Percentiles rank a stretch among this genome's conserved stretches.
Conservation (phyloP, 1,140 invertebrate species). For the Gonioctena quinquepunctata region DNA sequence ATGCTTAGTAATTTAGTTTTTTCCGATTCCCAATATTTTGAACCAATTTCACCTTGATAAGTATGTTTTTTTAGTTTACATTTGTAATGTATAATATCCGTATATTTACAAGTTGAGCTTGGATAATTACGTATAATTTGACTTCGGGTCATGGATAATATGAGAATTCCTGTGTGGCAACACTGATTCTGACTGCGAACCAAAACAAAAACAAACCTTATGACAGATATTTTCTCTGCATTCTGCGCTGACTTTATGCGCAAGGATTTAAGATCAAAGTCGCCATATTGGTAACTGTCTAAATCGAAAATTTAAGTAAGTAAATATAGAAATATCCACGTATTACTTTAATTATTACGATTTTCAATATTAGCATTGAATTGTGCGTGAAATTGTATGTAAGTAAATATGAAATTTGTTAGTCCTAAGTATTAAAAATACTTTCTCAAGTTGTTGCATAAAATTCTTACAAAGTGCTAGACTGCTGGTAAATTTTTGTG, state of each 20-base stretch:
- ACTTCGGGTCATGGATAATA: no score
- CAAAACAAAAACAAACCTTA: no score
- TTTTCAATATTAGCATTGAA: constrained; percentile 27
- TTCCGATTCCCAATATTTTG: no score
- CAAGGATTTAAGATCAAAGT: constrained; percentile 42
- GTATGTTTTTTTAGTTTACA: no score
- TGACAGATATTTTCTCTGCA: no score
- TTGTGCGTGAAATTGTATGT: constrained; percentile 26
- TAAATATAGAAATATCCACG: constrained; percentile 44
- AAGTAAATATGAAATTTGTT: constrained; percentile 30
- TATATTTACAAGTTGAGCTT: no score
- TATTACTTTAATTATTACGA: constrained; percentile 32
- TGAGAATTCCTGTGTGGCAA: no score
- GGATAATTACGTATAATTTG: no score
- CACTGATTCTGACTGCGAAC: no score
- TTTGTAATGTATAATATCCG: no score
- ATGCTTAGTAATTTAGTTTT: no score
- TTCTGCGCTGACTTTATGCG: constrained; percentile 28
- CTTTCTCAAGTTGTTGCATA: constrained; percentile 36
- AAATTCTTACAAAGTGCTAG: constrained; percentile 35
- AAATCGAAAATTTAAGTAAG: constrained; percentile 49
- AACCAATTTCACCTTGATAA: no score
- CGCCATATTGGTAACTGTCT: constrained; percentile 51
- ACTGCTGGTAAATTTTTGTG: constrained; percentile 19
- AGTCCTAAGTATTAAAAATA: constrained; percentile 2